Evolutionary conservation across 2,888 invertebrate genomes (phyloP), one percentile per base, ranked within the genome.

Genomic region (Troglohyphantes excavatus): DNA sequence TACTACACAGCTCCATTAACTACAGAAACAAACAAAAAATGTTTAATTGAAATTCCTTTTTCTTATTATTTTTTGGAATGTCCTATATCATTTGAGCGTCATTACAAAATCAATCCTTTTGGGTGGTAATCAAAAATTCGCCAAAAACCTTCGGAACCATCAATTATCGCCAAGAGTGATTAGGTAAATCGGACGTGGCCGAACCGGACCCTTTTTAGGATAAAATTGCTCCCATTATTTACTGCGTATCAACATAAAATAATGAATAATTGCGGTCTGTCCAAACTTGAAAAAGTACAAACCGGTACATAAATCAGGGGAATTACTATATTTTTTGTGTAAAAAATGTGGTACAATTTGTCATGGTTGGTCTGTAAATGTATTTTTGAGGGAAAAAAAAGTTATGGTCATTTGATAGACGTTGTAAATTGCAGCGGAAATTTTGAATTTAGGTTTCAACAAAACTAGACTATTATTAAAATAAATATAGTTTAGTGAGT

Each of bases 31-130:
- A 19, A 65, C 19, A 65, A 61, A 59, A 29, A 19, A 9, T 17
- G 59, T 19, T 27, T 68, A 75, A 75, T 75, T 29, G 59, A 59
- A 61, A 61, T 39, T 26, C 3, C 6, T 7, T 78, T n/a, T 78
- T 78, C 43, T 78, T 65, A 5, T 43, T 33, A n/a, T n/a, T 9
- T n/a, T 7, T 63, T 17, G 23, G 23, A 78, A 29, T 78, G 63
- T 26, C 78, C 63, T 61, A 61, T 29, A 59, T 75, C 75, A 75
- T 9, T 61, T 27, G 6, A 11, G 23, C 65, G 43, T 78, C 65
- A 78, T 78, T 78, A 78, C 43, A 78, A 78, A 78, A 78, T 78
- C 78, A 59, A 78, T 78, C 33, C 33, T 63, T 43, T 78, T 78
- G 33, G 39, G 65, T 59, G 19, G 43, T 78, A 78, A 78, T 78